A percentile compares a stretch with the other conserved stretches of the same genome.
These are phyloP conservation scores for Microdon myrmicae DNA, from an alignment of 2,888 invertebrate species.

Conservation along the genomic window DNA sequence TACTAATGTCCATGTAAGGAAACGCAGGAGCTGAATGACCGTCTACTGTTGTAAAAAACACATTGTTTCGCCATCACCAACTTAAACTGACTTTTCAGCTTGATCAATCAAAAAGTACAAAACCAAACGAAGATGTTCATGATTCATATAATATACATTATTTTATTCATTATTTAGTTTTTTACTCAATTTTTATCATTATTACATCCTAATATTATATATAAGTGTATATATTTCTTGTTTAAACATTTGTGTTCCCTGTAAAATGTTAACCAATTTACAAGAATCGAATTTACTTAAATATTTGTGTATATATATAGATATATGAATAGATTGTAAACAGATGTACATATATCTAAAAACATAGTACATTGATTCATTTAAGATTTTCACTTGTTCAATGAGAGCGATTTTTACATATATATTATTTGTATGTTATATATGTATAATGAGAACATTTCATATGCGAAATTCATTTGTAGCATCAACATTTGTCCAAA, in stretches of 20 bases:
- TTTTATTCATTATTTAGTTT: slow-evolving; percentile 19
- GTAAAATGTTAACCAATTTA: slow-evolving; percentile 43
- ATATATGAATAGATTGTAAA: slow-evolving; percentile 15
- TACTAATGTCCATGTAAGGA: no score
- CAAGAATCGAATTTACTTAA: slow-evolving; percentile 16
- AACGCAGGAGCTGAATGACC: no score
- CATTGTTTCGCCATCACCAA: no score
- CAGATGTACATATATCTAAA: slow-evolving; percentile 19
- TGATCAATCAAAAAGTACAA: no score
- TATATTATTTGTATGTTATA: not conserved
- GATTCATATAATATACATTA: slow-evolving; percentile 3
- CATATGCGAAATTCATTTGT: slow-evolving; percentile 13
- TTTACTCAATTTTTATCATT: not conserved
- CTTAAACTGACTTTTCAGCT: no score
- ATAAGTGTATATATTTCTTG: slow-evolving; percentile 11
- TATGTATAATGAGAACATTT: slow-evolving; percentile 6
- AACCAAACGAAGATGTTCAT: no score
- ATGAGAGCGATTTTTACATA: not conserved
- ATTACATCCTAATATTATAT: no score
- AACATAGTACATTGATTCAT: slow-evolving; percentile 13
- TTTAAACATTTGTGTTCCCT: slow-evolving; percentile 7
- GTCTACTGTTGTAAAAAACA: no score
- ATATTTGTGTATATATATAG: not conserved
- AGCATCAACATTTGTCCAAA: slow-evolving; percentile 2
- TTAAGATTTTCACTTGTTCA: slow-evolving; percentile 12